These are phyloP conservation scores for Formica exsecta DNA, from an alignment of 1,140 invertebrate species.

Conservation along the genomic window DNA sequence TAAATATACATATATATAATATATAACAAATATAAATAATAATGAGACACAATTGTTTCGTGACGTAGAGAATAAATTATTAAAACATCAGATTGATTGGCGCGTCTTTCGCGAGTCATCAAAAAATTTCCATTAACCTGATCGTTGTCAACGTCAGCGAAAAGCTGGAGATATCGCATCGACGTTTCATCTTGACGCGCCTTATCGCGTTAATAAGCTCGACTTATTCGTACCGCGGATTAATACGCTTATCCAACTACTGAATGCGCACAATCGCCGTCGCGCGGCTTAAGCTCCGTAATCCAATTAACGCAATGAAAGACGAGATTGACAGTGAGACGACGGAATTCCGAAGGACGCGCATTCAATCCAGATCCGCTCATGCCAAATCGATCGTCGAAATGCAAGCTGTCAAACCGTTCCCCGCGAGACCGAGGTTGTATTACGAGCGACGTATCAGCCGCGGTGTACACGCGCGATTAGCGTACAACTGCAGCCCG, in stretches of 20 bases:
- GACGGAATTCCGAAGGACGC: constrained; percentile 66
- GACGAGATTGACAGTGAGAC: constrained; percentile 74
- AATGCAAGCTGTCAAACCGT: constrained; percentile 70
- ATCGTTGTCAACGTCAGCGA: constrained; percentile 25
- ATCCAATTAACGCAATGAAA: constrained; percentile 76
- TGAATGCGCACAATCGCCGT: constrained; percentile 51
- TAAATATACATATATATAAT: background rate
- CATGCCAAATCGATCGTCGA: constrained; percentile 64
- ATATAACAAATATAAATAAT: background rate
- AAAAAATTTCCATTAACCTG: constrained; percentile 38
- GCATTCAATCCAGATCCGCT: constrained; percentile 67
- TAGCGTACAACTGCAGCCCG: constrained; percentile 63
- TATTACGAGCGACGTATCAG: constrained; percentile 68
- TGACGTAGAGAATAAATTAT: background rate
- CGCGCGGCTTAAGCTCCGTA: constrained; percentile 65
- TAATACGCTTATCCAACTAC: constrained; percentile 57
- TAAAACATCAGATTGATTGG: constrained; percentile 25
- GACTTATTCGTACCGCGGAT: constrained; percentile 54
- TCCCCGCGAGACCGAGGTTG: constrained; percentile 65
- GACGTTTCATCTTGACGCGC: constrained; percentile 27
- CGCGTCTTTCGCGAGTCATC: background rate
- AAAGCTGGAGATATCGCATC: background rate
- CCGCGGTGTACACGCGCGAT: constrained; percentile 65
- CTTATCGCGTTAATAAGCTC: constrained; percentile 62
- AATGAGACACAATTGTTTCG: background rate